Evolutionary conservation across 1,140 invertebrate species (phyloP).

Genomic region (Scylla paramamosain): DNA sequence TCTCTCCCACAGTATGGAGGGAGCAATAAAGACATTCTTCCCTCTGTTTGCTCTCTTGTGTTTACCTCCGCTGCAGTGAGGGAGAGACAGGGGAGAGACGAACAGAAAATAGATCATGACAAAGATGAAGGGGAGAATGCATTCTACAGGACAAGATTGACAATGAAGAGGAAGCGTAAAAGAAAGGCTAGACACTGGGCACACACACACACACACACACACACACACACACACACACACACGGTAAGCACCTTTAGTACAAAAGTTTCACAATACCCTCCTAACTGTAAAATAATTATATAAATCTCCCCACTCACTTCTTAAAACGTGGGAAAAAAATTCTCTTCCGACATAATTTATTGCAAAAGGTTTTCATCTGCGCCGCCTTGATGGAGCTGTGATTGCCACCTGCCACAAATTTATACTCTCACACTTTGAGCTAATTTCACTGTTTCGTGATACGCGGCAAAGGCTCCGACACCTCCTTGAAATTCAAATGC

Average conservation of each 20-base stretch:
- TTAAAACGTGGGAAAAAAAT: background rate
- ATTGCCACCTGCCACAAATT: slow-evolving; percentile 19
- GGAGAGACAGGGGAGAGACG: background rate
- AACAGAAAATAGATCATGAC: slow-evolving; percentile 3
- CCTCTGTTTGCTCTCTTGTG: background rate
- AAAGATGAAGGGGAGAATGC: background rate
- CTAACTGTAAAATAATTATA: background rate
- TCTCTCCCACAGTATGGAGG: background rate
- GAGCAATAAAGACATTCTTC: background rate
- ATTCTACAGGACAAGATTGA: background rate
- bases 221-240: no score
- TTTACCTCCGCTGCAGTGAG: background rate
- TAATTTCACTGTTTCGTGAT: background rate
- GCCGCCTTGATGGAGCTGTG: background rate
- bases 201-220: background rate
- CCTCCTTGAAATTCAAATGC: background rate
- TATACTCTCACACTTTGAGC: slow-evolving; percentile 11
- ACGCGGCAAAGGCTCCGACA: background rate
- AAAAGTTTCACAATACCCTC: no score
- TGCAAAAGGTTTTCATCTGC: background rate
- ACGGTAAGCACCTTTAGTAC: no score
- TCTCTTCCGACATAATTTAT: background rate
- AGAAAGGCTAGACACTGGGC: background rate
- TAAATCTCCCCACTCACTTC: background rate
- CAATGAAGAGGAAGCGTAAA: background rate